phyloP scores from a whole-genome alignment of 64 coral and sea anemone genomes.

The Porites lutea region DNA sequence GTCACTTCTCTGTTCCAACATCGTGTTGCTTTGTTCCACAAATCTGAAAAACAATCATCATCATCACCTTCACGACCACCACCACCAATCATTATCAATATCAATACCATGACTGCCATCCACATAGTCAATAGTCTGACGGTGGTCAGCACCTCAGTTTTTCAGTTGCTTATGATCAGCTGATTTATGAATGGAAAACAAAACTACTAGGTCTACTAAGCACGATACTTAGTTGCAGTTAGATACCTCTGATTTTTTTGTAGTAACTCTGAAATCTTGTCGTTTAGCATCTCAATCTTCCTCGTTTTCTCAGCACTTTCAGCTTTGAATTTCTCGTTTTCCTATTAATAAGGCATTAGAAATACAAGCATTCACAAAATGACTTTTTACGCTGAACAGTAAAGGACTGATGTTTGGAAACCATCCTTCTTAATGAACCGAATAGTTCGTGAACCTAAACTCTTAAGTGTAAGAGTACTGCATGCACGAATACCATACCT shows the following conservation, averaged over 20 bases:
- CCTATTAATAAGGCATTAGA: constrained; percentile 52
- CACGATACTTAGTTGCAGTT: not conserved
- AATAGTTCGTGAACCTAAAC: no score
- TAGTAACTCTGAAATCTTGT: constrained; percentile 96
- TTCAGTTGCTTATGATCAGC: no score
- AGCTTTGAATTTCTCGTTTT: constrained; percentile 96
- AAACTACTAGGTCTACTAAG: no score
- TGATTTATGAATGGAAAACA: no score
- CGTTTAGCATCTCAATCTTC: constrained; percentile 91
- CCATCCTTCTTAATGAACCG: no score
- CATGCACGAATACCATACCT: no score
- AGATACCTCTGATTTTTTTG: constrained; percentile 92
- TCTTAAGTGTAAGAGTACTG: no score
- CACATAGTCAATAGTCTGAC: no score
- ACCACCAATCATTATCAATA: not conserved
- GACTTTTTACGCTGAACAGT: not conserved
- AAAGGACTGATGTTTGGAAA: not conserved
- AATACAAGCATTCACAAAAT: no score
- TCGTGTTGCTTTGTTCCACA: constrained; percentile 95
- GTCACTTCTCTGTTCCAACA: constrained; percentile 97
- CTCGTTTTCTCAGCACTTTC: constrained; percentile 83
- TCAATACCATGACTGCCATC: no score
- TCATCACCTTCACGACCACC: not conserved
- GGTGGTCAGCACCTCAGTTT: no score
- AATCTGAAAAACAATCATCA: constrained; percentile 37